Evolutionary conservation across 2,113 vertebrate species (phyloP).

Genomic region (Lophochroa leadbeateri): DNA sequence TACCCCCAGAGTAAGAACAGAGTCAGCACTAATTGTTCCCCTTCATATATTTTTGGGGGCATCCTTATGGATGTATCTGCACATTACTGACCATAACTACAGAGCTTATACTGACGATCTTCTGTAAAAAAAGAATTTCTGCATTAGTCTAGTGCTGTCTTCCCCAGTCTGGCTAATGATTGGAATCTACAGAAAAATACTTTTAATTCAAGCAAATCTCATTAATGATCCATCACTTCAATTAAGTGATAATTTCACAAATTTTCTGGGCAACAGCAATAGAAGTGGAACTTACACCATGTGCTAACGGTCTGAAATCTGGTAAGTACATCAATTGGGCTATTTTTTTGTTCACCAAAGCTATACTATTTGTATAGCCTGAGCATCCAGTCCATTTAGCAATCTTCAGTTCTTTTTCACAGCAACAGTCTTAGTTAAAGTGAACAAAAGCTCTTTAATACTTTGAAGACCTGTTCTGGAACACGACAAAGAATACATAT

Average conservation of each 20-base stretch:
- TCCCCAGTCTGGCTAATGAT: not conserved
- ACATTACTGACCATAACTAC: not conserved
- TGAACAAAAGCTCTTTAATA: not conserved
- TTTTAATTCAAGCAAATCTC: not conserved
- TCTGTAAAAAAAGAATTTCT: not conserved
- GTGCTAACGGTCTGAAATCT: not conserved
- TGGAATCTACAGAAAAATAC: not conserved
- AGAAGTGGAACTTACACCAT: not conserved
- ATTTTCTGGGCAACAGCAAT: not conserved
- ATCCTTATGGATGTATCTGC: not conserved
- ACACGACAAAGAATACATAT: not conserved
- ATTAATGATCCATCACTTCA: not conserved
- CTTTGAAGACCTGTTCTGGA: not conserved
- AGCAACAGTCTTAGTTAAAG: not conserved
- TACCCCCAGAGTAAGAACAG: not conserved
- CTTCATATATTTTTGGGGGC: not conserved
- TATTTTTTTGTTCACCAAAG: not conserved
- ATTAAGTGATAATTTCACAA: not conserved
- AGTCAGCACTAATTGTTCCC: not conserved
- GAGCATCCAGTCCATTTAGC: not conserved
- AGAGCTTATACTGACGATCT: not conserved
- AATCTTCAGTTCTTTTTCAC: not conserved
- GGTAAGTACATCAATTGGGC: not conserved
- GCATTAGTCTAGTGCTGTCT: not conserved
- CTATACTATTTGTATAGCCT: not conserved